Evolutionary conservation across 2,797 vertebrate genomes (phyloP), one percentile per base, ranked within the genome.

Genomic region (Xenopus petersii): DNA sequence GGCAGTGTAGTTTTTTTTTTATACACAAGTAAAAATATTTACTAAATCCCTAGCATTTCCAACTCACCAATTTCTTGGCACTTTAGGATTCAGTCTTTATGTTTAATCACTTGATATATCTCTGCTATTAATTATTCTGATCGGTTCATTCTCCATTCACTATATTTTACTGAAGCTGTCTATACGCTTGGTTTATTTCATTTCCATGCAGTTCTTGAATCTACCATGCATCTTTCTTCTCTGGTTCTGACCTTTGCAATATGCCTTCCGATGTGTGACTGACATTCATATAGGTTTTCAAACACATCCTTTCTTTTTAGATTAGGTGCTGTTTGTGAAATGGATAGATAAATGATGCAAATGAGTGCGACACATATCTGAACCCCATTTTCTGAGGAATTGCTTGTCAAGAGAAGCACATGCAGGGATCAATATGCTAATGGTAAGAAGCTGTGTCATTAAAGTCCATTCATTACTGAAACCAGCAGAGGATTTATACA

Each of bases 211-310:
- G 21, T 24, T 67, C 15, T 54, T 51, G 21, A 67, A 67, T 67
- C 48, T 21, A 10, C 24, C 17, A 54, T 51, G 21, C 48, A 51
- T 67, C 46, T 54, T 54, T 51, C 48, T 51, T 5, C 24, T 49
- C 48, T 51, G 8, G 26, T 49, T 54, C 13, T 54, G 65, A 67
- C 65, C 65, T 67, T 67, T 66, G 21, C 46, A 48, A 51, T 47
- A 54, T 51, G 49, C 12, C 12, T 47, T 67, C 65, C 49, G 30
- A 17, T 26, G 54, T 56, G 11, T 56, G 54, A 56, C 13, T 56
- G 54, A 7, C 2, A 58, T 58, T 17, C n/a, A 17, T 17, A 58
- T 9, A 16, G n/a, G 55, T 4, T 58, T 58, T 58, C 16, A n/a
- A n/a, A 58, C 26, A 30, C 26, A 30, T 30, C 26, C 26, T 30